A percentile compares a stretch with the other conserved stretches of the same genome.
phyloP scores from a whole-genome alignment of 2,797 vertebrate species.

The Enteromius viviparus region DNA sequence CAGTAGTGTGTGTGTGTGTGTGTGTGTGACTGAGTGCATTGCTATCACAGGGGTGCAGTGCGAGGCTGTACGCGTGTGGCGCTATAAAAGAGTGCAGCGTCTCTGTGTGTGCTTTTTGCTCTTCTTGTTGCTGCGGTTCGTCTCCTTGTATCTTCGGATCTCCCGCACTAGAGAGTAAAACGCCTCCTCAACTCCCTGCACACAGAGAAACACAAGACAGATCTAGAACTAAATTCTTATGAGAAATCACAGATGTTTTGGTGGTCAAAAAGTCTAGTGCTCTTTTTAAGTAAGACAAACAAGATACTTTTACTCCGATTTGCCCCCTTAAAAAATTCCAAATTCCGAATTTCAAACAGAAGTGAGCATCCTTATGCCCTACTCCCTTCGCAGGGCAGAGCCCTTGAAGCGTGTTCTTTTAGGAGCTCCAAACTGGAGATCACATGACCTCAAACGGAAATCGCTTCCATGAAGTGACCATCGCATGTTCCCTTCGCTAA shows the following conservation, averaged over 20 bases:
- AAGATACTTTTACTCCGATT: neutral
- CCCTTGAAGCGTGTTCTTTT: no score
- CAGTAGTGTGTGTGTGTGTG: slow-evolving; percentile 40
- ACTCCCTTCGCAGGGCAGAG: no score
- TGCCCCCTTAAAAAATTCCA: no score
- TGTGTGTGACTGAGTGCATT: slow-evolving; percentile 30
- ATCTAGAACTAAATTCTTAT: neutral
- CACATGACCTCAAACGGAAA: no score
- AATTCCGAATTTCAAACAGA: no score
- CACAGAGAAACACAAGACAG: slow-evolving; percentile 3
- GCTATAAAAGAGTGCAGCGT: slow-evolving; percentile 80
- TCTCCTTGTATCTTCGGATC: slow-evolving; percentile 88
- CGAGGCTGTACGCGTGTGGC: slow-evolving; percentile 41
- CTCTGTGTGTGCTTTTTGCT: slow-evolving; percentile 84
- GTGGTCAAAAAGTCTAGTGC: neutral
- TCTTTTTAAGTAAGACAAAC: neutral
- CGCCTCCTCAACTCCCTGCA: slow-evolving; percentile 86
- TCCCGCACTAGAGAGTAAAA: slow-evolving; percentile 88
- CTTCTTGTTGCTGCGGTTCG: slow-evolving; percentile 86
- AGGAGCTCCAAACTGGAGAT: no score
- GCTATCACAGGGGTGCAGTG: slow-evolving; percentile 43
- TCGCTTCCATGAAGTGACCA: no score
- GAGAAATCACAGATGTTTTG: no score
- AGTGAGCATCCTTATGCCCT: no score
- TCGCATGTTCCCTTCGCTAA: no score